A percentile compares a stretch with the other conserved stretches of the same genome.
phyloP scores from a whole-genome alignment of 2,797 vertebrate genomes.

The Natrix natrix region DNA sequence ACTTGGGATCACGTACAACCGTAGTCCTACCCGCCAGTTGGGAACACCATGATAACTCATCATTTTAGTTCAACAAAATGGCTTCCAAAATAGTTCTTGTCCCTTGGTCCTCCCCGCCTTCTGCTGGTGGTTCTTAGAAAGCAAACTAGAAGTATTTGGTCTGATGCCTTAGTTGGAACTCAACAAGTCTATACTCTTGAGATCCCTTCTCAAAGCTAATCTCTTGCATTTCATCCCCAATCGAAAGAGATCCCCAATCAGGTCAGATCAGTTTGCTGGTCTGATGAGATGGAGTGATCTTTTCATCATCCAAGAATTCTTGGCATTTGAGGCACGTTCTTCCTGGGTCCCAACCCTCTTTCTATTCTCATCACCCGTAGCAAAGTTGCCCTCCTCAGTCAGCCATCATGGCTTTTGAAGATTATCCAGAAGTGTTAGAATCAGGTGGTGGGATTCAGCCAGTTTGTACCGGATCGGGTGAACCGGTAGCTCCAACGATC shows the following conservation, averaged over 20 bases:
- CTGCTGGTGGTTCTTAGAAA: not conserved
- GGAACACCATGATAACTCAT: not conserved
- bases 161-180: not conserved
- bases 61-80: not conserved
- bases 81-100: not conserved
- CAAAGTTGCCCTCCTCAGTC: not conserved
- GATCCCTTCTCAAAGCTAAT: not conserved
- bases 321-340: not conserved
- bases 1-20: not conserved
- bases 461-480: too few species aligned
- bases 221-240: not conserved
- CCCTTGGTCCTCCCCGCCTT: not conserved
- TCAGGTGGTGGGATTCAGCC: too few species aligned
- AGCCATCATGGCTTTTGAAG: not conserved
- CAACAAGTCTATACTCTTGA: not conserved
- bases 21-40: not conserved
- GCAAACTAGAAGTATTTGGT: not conserved
- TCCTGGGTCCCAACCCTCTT: not conserved
- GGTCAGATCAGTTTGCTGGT: not conserved
- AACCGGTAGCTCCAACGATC: too few species aligned
- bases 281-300: not conserved
- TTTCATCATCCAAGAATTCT: not conserved
- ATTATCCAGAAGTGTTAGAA: not conserved
- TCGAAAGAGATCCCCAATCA: not conserved
- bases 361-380: not conserved